Evolutionary conservation across 1,140 invertebrate species (phyloP), one percentile per base, ranked within the genome.

Genomic region (Drosophila nigrodunni): DNA sequence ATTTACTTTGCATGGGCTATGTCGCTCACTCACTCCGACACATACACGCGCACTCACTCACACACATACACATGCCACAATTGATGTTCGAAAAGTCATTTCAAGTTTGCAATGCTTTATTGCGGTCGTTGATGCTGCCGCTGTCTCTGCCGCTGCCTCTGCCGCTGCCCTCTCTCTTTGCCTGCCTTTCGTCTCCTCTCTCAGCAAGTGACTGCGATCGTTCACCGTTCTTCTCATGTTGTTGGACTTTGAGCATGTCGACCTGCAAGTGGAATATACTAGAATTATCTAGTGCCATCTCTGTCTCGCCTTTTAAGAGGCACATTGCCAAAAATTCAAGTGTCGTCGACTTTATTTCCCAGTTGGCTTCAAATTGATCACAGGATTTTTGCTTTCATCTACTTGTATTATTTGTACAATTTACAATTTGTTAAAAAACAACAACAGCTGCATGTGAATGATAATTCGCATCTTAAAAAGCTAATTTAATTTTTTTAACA

Each of bases 81-180:
- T 75, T 59, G 44, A 50, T 64, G 49, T 71, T 30, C 52, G 11
- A 73, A 47, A 72, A 75, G 77, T 43, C 64, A 82, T 88, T 88
- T 82, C 77, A 88, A 82, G 66, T 81, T 86, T 77, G 66, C 74
- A 74, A 49, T 37, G 65, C 13, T 46, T 61, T 72, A 25, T 1
- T 68, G 4, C 9, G 47, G 15, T 21, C 70, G 62, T 60, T 60
- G 65, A 58, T 58, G 57, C 30, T 66, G 46, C 54, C 64, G 7
- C 8, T 50, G 39, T n/a, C 57, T 55, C 37, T 30, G 25, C 57
- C 47, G 34, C 34, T 43, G 41, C 11, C 11, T 3, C n/a, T 43
- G 41, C 11, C 11, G 6, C 41, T 37, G 44, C 44, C 54, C 41
- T 7, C 13, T 30, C 47, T 54, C 30, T 46, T 34, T n/a, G n/a